phyloP scores from a whole-genome alignment of 2,113 vertebrate genomes.

The Amblyopsis rosae region DNA sequence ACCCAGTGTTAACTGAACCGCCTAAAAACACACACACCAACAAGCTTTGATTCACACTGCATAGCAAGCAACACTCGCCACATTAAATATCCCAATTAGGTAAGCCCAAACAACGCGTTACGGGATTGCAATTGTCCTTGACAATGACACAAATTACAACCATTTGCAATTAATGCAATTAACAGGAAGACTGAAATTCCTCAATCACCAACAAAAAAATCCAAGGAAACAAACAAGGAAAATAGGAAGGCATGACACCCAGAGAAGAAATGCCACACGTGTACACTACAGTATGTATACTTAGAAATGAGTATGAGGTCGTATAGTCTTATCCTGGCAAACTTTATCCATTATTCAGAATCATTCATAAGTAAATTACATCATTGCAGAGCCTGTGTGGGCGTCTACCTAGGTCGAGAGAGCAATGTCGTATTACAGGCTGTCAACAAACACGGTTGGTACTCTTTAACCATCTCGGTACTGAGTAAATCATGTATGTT shows the following conservation, averaged over 20 bases:
- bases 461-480: too few species aligned
- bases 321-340: too few species aligned
- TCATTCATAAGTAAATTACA: too few species aligned
- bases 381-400: too few species aligned
- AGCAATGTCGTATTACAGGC: too few species aligned
- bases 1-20: slow-evolving; percentile 40
- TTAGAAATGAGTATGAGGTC: too few species aligned
- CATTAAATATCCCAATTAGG: slow-evolving; percentile 36
- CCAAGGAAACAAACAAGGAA: not conserved
- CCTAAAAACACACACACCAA: slow-evolving; percentile 49
- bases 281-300: too few species aligned
- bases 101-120: slow-evolving; percentile 4
- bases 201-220: not conserved
- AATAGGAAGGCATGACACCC: not conserved
- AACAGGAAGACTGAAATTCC: slow-evolving; percentile 21
- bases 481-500: too few species aligned
- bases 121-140: slow-evolving; percentile 10
- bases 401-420: too few species aligned
- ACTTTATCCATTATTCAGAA: too few species aligned
- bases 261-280: too few species aligned
- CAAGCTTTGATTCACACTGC: slow-evolving; percentile 28
- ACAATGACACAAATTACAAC: slow-evolving; percentile 44
- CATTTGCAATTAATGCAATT: slow-evolving; percentile 20
- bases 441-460: too few species aligned
- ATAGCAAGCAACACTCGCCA: not conserved